phyloP scores from a whole-genome alignment of 2,113 vertebrate species.

The Labrus mixtus region DNA sequence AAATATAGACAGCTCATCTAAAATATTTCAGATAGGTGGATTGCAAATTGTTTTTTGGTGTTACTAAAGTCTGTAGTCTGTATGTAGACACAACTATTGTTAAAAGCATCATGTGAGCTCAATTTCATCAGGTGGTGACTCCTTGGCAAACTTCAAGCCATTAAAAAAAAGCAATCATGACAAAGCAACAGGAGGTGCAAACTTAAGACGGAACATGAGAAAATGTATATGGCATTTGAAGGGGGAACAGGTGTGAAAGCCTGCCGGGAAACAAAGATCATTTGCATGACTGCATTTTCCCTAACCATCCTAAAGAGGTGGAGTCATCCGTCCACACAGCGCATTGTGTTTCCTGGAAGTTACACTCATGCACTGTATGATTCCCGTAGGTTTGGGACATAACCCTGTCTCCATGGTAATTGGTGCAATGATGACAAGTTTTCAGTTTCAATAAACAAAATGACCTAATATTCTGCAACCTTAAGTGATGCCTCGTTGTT shows the following conservation, averaged over 20 bases:
- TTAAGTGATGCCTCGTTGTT: conserved; percentile 37
- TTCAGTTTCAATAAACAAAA: conserved; percentile 71
- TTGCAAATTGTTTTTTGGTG: not conserved
- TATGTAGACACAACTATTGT: not conserved
- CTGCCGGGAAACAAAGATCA: conserved; percentile 45
- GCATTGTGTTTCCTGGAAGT: conserved; percentile 67
- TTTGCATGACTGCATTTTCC: conserved; percentile 59
- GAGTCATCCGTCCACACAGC: conserved; percentile 55
- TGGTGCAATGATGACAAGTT: conserved; percentile 77
- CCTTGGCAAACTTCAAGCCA: conserved; percentile 12
- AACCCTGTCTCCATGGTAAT: conserved; percentile 78
- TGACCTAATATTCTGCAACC: conserved; percentile 36
- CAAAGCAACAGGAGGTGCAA: conserved; percentile 4
- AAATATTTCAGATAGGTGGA: not conserved
- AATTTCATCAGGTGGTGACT: not conserved
- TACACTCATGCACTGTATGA: conserved; percentile 59
- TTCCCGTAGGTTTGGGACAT: conserved; percentile 68
- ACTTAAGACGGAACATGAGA: not conserved
- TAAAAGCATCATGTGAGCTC: not conserved
- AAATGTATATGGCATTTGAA: not conserved
- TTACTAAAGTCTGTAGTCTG: not conserved
- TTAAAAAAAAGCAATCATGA: not conserved
- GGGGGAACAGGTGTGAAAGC: conserved; percentile 30
- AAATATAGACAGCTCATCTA: not conserved
- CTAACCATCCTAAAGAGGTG: conserved; percentile 47